Conservation (phyloP, 2,888 invertebrate genomes). For the Sminthurinus aureus region DNA sequence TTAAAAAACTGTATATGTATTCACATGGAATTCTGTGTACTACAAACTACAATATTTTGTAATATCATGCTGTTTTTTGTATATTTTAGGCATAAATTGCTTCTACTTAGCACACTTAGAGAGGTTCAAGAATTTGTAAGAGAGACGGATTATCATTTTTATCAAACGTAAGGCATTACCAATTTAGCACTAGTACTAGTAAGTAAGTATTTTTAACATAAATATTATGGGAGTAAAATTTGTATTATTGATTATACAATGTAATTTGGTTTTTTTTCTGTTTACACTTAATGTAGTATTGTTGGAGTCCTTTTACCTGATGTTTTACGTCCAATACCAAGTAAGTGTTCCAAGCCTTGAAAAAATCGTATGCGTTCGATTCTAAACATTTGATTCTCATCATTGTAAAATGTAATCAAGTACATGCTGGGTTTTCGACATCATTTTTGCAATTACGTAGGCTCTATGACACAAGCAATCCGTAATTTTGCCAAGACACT, state of each 20-base stretch:
- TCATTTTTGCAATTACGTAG: conserved; percentile 61
- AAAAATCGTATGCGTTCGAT: neutral
- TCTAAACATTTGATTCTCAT: no score
- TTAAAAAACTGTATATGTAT: no score
- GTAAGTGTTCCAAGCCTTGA: conserved; percentile 64
- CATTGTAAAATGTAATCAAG: neutral
- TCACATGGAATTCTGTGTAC: no score
- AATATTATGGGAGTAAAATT: no score
- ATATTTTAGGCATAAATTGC: conserved; percentile 70
- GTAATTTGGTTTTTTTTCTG: neutral
- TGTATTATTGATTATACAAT: no score
- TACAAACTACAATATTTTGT: neutral
- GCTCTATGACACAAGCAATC: conserved; percentile 88
- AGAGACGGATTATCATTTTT: conserved; percentile 88
- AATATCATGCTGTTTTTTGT: conserved; percentile 57
- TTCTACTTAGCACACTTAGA: conserved; percentile 73
- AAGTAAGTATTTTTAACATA: no score
- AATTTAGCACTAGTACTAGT: no score
- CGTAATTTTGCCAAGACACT: conserved; percentile 92
- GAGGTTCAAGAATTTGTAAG: conserved; percentile 82
- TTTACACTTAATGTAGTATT: conserved; percentile 64
- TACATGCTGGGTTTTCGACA: neutral
- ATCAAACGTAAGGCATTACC: conserved; percentile 83
- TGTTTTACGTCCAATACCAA: conserved; percentile 92
- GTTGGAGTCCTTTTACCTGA: conserved; percentile 96